A percentile compares a stretch with the other conserved stretches of the same genome.
These are phyloP conservation scores for Xiphydria camelus DNA, from an alignment of 2,888 invertebrate species.

Conservation along the genomic window DNA sequence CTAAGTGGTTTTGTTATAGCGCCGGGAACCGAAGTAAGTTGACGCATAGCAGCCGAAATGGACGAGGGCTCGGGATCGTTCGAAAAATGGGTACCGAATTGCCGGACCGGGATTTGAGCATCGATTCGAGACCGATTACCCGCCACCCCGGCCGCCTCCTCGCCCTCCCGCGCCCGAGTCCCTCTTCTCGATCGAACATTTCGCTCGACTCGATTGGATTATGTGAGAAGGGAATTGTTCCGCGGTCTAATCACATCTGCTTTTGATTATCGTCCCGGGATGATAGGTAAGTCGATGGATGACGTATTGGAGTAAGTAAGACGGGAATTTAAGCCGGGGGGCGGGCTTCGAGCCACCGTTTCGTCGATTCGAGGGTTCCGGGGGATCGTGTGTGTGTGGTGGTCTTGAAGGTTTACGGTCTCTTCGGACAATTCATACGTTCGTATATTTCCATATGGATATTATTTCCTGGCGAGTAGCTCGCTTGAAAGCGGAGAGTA, in stretches of 20 bases:
- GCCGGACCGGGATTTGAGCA: constrained; percentile 35
- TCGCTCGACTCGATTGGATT: neutral
- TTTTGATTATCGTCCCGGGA: constrained; percentile 3
- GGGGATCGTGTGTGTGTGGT: no score
- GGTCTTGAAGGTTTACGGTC: no score
- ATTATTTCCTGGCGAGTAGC: no score
- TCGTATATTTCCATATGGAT: no score
- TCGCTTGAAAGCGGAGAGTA: no score
- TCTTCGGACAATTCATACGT: no score
- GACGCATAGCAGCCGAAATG: constrained; percentile 39
- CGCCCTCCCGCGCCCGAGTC: neutral
- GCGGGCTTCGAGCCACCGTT: no score
- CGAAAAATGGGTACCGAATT: constrained; percentile 40
- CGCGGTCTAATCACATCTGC: neutral
- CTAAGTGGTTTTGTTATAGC: constrained; percentile 16
- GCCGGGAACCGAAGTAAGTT: constrained; percentile 35
- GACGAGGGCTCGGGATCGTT: constrained; percentile 38
- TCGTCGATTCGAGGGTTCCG: no score
- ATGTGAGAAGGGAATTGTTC: neutral
- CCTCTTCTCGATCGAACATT: neutral
- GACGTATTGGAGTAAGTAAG: no score
- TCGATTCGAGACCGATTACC: constrained; percentile 14
- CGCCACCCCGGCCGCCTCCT: constrained; percentile 5
- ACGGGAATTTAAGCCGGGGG: no score
- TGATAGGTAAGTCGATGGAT: no score